Percentiles rank a stretch among this genome's conserved stretches.
Evolutionary conservation across 2,797 vertebrate species (phyloP).

Genomic region (Lerista edwardsae): DNA sequence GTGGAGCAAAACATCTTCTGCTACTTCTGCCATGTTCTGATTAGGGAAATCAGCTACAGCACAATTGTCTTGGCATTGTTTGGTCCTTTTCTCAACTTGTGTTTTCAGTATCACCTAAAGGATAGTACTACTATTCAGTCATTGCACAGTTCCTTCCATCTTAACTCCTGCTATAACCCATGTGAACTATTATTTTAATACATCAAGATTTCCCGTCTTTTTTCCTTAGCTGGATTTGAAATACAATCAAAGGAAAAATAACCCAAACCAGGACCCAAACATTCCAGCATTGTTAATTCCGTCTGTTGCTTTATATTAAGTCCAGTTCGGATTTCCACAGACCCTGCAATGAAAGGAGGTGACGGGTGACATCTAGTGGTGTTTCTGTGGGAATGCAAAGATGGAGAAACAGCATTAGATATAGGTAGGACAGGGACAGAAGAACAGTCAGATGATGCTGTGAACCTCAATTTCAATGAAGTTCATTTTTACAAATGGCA

Average conservation of each 20-base stretch:
- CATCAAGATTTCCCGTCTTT: slow-evolving; percentile 56
- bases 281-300: slow-evolving; percentile 62
- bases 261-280: not conserved
- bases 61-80: not conserved
- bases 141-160: not conserved
- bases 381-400: slow-evolving; percentile 48
- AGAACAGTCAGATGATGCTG: slow-evolving; percentile 53
- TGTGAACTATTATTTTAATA: slow-evolving; percentile 55
- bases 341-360: slow-evolving; percentile 68
- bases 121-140: not conserved
- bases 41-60: not conserved
- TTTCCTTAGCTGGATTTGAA: slow-evolving; percentile 68
- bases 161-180: slow-evolving; percentile 19
- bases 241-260: slow-evolving; percentile 57
- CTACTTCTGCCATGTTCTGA: no score
- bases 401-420: slow-evolving; percentile 25
- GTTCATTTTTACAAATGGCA: slow-evolving; percentile 48
- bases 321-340: slow-evolving; percentile 35
- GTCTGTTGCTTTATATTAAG: slow-evolving; percentile 67
- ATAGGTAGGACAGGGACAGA: slow-evolving; percentile 27
- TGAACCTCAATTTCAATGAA: slow-evolving; percentile 59
- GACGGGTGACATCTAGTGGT: slow-evolving; percentile 80
- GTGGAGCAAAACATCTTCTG: not conserved
- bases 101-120: not conserved
- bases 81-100: not conserved